These are phyloP conservation scores for Siphamia tubifer DNA, from an alignment of 2,113 vertebrate species.

Conservation along the genomic window DNA sequence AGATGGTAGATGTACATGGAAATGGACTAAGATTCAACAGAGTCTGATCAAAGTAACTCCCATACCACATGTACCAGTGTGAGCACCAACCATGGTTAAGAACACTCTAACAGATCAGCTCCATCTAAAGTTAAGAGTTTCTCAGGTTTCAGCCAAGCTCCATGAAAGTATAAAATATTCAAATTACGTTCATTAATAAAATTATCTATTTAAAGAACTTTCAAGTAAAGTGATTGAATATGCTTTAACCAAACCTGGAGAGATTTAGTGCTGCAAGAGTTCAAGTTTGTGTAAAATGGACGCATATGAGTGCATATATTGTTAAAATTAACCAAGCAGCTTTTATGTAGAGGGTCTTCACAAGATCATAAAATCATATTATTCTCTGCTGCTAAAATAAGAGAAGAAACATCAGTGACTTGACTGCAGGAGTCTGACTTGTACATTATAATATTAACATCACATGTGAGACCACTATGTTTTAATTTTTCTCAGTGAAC, in stretches of 20 bases:
- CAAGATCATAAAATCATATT: not conserved
- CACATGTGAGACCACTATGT: too few relatives aligned
- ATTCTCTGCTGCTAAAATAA: too few relatives aligned
- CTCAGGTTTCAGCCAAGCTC: constrained; percentile 4
- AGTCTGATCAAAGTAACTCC: constrained; percentile 29
- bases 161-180: not conserved
- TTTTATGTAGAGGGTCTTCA: not conserved
- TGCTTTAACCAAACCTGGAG: not conserved
- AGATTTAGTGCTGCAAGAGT: not conserved
- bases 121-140: not conserved
- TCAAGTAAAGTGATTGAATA: not conserved
- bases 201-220: constrained; percentile 7
- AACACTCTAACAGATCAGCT: constrained; percentile 13
- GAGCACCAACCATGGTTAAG: not conserved
- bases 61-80: constrained; percentile 7
- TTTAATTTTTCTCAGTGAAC: too few relatives aligned
- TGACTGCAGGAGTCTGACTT: too few relatives aligned
- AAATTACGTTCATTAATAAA: not conserved
- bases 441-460: too few relatives aligned
- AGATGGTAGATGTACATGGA: not conserved
- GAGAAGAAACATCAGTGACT: too few relatives aligned
- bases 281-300: constrained; percentile 15
- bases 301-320: not conserved
- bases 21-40: not conserved
- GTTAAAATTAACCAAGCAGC: not conserved